Evolutionary conservation across 2,113 vertebrate genomes (phyloP).

Genomic region (Capreolus pygargus): DNA sequence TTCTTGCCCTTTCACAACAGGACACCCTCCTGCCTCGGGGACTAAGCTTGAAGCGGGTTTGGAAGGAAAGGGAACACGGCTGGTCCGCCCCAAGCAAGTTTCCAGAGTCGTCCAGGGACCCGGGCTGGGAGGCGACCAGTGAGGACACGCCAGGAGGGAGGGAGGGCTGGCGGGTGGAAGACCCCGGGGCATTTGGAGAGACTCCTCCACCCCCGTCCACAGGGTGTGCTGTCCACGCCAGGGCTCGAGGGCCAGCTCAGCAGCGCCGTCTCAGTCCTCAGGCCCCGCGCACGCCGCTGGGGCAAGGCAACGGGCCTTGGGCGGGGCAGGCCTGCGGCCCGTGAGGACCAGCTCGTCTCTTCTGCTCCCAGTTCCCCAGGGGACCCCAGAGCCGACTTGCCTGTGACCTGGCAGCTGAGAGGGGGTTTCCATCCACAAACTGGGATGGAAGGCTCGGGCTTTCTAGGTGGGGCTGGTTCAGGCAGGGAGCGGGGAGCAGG

Average conservation of each 20-base stretch:
- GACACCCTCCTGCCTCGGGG: neutral
- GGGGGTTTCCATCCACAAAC: neutral
- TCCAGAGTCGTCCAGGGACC: neutral
- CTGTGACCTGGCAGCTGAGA: neutral
- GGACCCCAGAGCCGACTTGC: neutral
- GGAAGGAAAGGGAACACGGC: neutral
- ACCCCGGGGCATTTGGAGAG: neutral
- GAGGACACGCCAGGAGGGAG: neutral
- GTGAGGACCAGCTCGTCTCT: neutral
- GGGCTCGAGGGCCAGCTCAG: neutral
- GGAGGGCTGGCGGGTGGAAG: neutral
- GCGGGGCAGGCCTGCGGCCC: neutral
- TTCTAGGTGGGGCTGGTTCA: neutral
- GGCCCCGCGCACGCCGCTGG: neutral
- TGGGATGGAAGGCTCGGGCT: neutral
- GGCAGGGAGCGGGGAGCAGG: too few species aligned
- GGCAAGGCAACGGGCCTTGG: neutral
- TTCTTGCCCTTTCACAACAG: neutral
- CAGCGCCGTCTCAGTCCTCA: neutral
- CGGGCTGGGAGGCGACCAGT: slow-evolving; percentile 10
- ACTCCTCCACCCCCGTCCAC: neutral
- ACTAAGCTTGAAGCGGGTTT: neutral
- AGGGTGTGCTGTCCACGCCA: accelerated
- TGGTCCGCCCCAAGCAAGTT: neutral
- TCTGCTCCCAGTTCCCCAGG: neutral